phyloP scores from a whole-genome alignment of 2,797 vertebrate species.

The Pangasius sanitwongsei region DNA sequence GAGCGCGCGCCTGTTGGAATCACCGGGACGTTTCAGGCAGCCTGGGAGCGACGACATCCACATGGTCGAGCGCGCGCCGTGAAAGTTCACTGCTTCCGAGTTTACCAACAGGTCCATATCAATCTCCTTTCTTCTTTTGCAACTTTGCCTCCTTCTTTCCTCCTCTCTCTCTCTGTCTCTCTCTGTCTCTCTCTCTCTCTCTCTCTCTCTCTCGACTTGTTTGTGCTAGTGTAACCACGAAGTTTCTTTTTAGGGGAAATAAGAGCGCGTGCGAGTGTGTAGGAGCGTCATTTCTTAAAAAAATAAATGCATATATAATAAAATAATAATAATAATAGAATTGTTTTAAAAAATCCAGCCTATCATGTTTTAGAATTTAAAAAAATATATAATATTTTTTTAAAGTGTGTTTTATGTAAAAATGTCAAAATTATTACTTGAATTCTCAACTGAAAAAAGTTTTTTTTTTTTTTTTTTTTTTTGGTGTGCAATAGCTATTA shows the following conservation, averaged over 20 bases:
- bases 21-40: constrained; percentile 72
- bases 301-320: not conserved
- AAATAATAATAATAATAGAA: too few species aligned
- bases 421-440: not conserved
- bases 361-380: not conserved
- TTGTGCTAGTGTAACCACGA: not conserved
- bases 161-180: not conserved
- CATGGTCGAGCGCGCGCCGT: constrained; percentile 83
- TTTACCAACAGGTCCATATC: constrained; percentile 82
- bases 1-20: constrained; percentile 70
- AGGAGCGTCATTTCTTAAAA: not conserved
- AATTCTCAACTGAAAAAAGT: not conserved
- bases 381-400: too few species aligned
- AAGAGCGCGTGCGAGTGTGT: not conserved
- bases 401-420: not conserved
- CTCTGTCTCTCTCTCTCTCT: too few species aligned
- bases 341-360: not conserved
- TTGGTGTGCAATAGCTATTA: not conserved
- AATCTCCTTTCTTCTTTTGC: constrained; percentile 26
- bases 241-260: too few species aligned
- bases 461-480: too few species aligned
- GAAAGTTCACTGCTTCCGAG: constrained; percentile 84
- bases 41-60: constrained; percentile 68
- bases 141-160: not conserved
- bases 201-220: not conserved